A percentile compares a stretch with the other conserved stretches of the same genome.
phyloP scores from a whole-genome alignment of 2,113 vertebrate species.

The Pungitius pungitius region DNA sequence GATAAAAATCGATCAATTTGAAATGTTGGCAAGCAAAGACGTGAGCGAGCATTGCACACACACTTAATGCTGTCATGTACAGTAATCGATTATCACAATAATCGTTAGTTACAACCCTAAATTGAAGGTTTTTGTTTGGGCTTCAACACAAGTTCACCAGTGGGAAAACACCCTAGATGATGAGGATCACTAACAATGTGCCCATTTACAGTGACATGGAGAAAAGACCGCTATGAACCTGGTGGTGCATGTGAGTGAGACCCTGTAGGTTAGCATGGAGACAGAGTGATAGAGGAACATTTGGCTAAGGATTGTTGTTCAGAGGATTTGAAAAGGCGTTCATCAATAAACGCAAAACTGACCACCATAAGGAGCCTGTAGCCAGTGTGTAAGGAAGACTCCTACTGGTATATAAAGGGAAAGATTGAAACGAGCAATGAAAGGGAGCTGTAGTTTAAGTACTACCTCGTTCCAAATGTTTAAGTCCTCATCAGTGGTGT shows the following conservation, averaged over 20 bases:
- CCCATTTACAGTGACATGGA: slow-evolving; percentile 5
- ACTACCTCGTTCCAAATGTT: neutral
- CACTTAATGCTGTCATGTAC: too few relatives aligned
- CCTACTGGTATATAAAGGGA: neutral
- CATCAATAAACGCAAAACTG: too few relatives aligned
- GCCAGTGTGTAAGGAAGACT: slow-evolving; percentile 7
- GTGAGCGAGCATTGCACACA: too few relatives aligned
- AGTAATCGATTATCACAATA: too few relatives aligned
- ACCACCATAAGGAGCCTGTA: too few relatives aligned
- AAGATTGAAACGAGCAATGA: neutral
- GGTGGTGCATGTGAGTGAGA: slow-evolving; percentile 6
- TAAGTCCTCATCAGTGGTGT: neutral
- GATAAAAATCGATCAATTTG: too few relatives aligned
- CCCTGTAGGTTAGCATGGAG: neutral
- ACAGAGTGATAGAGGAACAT: neutral
- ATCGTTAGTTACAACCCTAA: too few relatives aligned
- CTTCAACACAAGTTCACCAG: neutral
- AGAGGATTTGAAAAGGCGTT: too few relatives aligned
- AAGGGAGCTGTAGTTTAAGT: neutral
- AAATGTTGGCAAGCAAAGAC: too few relatives aligned
- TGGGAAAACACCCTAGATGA: slow-evolving; percentile 1
- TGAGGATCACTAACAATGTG: neutral
- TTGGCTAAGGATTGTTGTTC: too few relatives aligned
- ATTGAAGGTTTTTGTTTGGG: neutral
- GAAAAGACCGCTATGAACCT: slow-evolving; percentile 8